Evolutionary conservation across 2,888 invertebrate genomes (phyloP), one percentile per base, ranked within the genome.

Genomic region (Blastobasis adustella): DNA sequence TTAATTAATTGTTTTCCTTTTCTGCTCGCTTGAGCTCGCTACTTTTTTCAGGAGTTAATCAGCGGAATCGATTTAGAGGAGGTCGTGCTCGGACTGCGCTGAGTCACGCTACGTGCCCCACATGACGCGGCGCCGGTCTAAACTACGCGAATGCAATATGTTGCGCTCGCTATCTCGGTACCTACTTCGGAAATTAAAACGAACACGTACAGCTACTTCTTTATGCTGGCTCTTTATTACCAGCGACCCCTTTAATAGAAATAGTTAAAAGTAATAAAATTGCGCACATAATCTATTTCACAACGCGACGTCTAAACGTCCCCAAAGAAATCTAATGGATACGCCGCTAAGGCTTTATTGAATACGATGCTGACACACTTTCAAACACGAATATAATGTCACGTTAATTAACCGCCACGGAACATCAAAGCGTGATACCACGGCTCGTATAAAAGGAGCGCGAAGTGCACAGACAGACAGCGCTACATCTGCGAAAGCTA

Each of bases 1-100:
- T 75, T 76, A 78, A 82, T 84, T 82, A 80, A 83, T 82, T 81
- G 80, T 81, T 82, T 82, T 82, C 79, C 80, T 83, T 81, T 78
- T 72, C 68, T 71, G 71, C 67, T 64, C 69, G 73, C 23, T 23
- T 23, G 23, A 1, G 23, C 23, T 23, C 23, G 23, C 23, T 23
- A 23, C 23, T 23, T 23, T 23, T 23, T 23, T 23, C 23, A 23
- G 23, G 23, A 23, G 23, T 23, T 23, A 70, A 66, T 67, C 65
- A 64, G 63, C 62, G 64, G 63, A 60, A 66, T 61, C 61, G 62
- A 66, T 67, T 66, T 60, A 62, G 60, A 59, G 49, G 51, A 54
- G 55, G 54, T 58, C 58, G 59, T 62, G 62, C 53, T 53, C 50
- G 47, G 60, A 58, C 58, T 60, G 6, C 10, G 44, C 43, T 51